A percentile compares a stretch with the other conserved stretches of the same genome.
Evolutionary conservation across 2,888 invertebrate species (phyloP).

Genomic region (Aradus depressus): DNA sequence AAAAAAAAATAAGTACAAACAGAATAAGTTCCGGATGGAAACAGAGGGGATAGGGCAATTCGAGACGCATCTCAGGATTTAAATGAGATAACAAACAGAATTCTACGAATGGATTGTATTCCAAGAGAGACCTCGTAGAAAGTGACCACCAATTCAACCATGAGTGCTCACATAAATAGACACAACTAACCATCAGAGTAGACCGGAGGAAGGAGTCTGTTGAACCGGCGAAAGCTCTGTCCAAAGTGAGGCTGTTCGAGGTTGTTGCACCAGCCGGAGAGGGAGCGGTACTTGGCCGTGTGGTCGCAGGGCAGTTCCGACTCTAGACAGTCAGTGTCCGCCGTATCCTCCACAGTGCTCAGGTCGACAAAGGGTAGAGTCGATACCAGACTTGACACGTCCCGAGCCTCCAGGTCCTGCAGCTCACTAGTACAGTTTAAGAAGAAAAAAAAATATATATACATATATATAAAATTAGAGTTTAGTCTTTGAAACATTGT

Average conservation of each 20-base stretch:
- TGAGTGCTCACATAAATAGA: no score
- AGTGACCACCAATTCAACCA: no score
- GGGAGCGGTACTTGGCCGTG: constrained; percentile 38
- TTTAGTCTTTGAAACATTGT: no score
- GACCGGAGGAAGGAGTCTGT: constrained; percentile 37
- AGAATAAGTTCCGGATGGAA: no score
- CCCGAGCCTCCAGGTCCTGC: constrained; percentile 35
- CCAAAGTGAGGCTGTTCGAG: constrained; percentile 38
- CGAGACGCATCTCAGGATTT: no score
- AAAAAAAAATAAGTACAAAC: no score
- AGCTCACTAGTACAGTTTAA: constrained; percentile 32
- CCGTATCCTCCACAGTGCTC: constrained; percentile 32
- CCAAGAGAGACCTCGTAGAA: no score
- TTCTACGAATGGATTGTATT: no score
- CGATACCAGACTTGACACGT: constrained; percentile 37
- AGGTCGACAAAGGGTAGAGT: constrained; percentile 39
- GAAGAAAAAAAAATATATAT: background rate
- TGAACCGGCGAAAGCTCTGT: constrained; percentile 38
- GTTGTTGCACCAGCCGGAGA: constrained; percentile 42
- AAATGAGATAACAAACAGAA: no score
- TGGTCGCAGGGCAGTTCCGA: constrained; percentile 41
- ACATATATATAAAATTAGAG: no score
- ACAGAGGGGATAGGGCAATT: no score
- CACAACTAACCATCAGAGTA: constrained; percentile 38
- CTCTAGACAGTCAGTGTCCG: constrained; percentile 37